phyloP scores from a whole-genome alignment of 2,888 invertebrate species.

The Amphipyra tragopoginis region DNA sequence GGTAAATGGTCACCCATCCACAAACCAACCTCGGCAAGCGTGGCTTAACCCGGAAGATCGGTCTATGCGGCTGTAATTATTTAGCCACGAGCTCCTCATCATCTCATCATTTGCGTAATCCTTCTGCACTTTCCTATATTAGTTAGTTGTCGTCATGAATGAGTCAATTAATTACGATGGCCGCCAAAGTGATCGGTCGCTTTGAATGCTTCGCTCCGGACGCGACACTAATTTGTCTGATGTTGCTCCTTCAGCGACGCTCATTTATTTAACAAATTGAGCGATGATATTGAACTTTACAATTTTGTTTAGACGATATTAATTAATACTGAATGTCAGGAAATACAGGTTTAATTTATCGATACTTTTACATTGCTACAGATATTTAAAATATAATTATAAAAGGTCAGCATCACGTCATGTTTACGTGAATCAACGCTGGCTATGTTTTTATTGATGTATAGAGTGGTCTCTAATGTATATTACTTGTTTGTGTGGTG shows the following conservation, averaged over 20 bases:
- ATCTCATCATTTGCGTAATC: background rate
- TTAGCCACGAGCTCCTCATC: too few species aligned
- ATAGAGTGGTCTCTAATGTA: too few species aligned
- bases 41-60: too few species aligned
- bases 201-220: slow-evolving; percentile 3
- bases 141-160: slow-evolving; percentile 4
- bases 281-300: slow-evolving; percentile 10
- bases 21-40: too few species aligned
- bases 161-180: slow-evolving; percentile 11
- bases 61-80: too few species aligned
- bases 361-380: background rate
- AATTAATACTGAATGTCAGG: slow-evolving; percentile 6
- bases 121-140: background rate
- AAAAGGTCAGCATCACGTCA: too few species aligned
- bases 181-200: slow-evolving; percentile 2
- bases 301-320: slow-evolving; percentile 6
- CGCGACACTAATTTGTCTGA: slow-evolving; percentile 30
- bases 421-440: too few species aligned
- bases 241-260: slow-evolving; percentile 9
- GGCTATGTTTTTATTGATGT: too few species aligned
- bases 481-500: too few species aligned
- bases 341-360: background rate
- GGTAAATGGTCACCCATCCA: too few species aligned
- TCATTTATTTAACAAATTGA: slow-evolving; percentile 25
- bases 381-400: too few species aligned